Evolutionary conservation across 2,888 invertebrate genomes (phyloP).

Genomic region (Bembecia ichneumoniformis): DNA sequence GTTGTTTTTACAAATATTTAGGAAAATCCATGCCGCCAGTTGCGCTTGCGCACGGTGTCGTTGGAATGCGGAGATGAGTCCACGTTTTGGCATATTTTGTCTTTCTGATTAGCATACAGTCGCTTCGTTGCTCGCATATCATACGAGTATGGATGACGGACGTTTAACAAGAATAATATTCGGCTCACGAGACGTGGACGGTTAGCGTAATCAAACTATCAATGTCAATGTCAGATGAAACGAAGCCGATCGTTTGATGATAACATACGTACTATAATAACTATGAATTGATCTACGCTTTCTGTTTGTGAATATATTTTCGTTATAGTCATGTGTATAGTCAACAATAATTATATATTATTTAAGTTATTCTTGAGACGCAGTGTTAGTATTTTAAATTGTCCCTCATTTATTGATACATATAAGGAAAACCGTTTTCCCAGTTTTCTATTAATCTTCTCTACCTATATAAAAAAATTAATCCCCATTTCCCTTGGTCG

Average conservation of each 20-base stretch:
- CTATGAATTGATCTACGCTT: too few species aligned
- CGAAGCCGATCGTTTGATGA: not conserved
- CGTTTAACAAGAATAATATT: constrained; percentile 13
- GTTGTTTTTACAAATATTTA: constrained; percentile 18
- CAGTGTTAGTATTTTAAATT: too few species aligned
- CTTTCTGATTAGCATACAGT: constrained; percentile 48
- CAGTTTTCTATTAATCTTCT: too few species aligned
- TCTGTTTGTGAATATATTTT: too few species aligned
- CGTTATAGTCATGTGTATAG: too few species aligned
- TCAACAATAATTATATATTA: too few species aligned
- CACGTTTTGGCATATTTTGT: constrained; percentile 39
- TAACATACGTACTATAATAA: too few species aligned
- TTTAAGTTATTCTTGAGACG: too few species aligned
- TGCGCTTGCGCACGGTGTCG: constrained; percentile 30
- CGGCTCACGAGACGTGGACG: constrained; percentile 8
- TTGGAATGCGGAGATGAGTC: constrained; percentile 67
- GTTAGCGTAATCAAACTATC: constrained; percentile 2
- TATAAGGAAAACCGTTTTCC: too few species aligned
- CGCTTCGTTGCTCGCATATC: constrained; percentile 30
- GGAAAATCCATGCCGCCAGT: constrained; percentile 40
- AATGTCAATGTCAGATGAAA: constrained; percentile 18
- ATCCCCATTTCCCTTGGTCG: too few species aligned
- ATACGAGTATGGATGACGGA: constrained; percentile 8
- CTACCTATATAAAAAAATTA: too few species aligned
- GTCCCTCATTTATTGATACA: too few species aligned